Base-by-base conservation (phyloP, 2,888 invertebrate species). In the Pteria penguin region DNA sequence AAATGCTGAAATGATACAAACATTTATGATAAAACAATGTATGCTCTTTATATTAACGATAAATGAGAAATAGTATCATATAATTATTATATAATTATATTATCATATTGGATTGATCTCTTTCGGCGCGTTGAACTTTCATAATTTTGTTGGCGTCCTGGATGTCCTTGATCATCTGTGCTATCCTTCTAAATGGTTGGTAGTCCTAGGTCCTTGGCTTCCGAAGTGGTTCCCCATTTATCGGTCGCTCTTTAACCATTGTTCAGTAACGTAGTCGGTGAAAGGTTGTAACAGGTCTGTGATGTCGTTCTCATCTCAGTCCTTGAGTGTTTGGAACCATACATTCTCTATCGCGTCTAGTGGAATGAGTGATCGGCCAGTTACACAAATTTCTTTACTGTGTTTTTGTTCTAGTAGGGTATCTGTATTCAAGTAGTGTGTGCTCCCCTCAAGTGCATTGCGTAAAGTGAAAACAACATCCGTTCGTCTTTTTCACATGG, bases 271-370 rank as follows among this genome's bases (percentile, higher is more conserved):
- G 62, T 81, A 76, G 63, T 79, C 79, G 0, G 66, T 62, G 33
- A 79, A 81, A 8, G 54, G 27, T 2, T 36, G 8, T 2, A 55
- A 54, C 4, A 57, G 36, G 4, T 22, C 57, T 2, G 57, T 67
- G 11, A 63, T n/a, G 18, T 76, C 69, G 22, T 29, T 57, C 29
- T 68, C 69, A 31, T 32, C 70, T 4, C 52, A 14, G 57, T 68
- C 77, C 14, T 61, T 57, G 61, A 81, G 22, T 3, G 79, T 75
- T 11, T 72, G 3, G 14, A 77, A 67, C 80, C 80, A 80, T 18
- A 74, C 62, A 45, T 76, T 78, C 24, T 75, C 79, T 11, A 79
- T 67, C 8, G 26, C 57, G 5, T 58, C 26, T 45, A 36, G 27
- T 33, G 70, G 75, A 22, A 77, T 45, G 3, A 75, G 24, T 32